Conservation (phyloP, 2,888 invertebrate genomes). For the Podotricha telesiphe region DNA sequence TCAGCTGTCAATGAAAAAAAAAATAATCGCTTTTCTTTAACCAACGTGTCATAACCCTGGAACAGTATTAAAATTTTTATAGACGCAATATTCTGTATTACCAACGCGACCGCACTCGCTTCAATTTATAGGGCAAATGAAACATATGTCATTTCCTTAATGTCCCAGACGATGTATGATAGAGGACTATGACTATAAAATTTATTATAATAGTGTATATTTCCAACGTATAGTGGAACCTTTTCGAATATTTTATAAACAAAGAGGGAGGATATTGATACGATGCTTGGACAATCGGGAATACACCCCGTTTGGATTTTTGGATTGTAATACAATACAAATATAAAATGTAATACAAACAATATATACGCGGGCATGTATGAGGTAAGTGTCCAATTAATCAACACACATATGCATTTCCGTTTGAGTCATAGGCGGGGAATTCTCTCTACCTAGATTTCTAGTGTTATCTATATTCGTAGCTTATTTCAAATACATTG, state of each 20-base stretch:
- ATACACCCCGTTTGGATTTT: no score
- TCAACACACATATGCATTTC: no score
- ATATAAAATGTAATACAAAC: no score
- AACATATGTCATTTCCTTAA: slow-evolving; percentile 40
- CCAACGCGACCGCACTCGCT: slow-evolving; percentile 36
- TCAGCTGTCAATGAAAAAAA: no score
- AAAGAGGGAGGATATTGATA: neutral
- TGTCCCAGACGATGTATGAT: slow-evolving; percentile 20
- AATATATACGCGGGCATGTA: no score
- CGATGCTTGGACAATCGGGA: no score
- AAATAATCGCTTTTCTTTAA: neutral
- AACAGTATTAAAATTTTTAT: slow-evolving; percentile 41
- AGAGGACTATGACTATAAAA: neutral
- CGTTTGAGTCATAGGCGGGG: no score
- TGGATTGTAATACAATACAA: no score
- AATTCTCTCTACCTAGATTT: no score
- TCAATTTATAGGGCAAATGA: slow-evolving; percentile 33
- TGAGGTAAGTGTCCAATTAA: no score
- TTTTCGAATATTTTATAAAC: neutral
- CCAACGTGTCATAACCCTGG: slow-evolving; percentile 3
- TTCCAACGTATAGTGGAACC: neutral
- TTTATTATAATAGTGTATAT: slow-evolving; percentile 18
- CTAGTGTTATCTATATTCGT: no score
- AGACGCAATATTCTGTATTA: slow-evolving; percentile 40
- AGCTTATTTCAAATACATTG: no score